Conservation (phyloP, 1,140 invertebrate species). For the Ceratosolen solmsi region DNA sequence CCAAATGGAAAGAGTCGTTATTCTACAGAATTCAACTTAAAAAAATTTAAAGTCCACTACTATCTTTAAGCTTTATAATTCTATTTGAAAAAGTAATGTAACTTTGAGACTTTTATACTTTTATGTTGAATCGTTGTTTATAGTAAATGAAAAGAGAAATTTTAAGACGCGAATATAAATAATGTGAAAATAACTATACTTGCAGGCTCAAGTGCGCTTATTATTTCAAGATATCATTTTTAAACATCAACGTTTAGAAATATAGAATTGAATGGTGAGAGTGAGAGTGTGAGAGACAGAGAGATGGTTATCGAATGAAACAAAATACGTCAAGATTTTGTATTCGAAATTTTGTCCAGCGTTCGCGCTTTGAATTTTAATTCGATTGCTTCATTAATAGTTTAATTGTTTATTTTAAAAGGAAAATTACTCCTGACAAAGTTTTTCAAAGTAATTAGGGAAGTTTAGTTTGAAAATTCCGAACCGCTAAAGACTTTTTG, state of each 20-base stretch:
- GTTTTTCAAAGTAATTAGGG: constrained; percentile 4
- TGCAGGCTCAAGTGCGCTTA: constrained; percentile 3
- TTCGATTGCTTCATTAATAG: background rate
- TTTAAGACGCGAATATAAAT: background rate
- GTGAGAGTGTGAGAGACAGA: background rate
- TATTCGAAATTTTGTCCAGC: background rate
- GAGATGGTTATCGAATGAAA: background rate
- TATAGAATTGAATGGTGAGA: background rate
- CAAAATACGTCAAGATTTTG: background rate
- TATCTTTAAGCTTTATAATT: no score
- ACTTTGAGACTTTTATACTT: background rate
- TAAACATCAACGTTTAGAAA: background rate
- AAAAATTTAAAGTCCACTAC: no score
- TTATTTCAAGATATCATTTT: background rate
- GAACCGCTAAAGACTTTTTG: background rate
- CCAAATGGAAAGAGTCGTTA: no score
- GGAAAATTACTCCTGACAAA: background rate
- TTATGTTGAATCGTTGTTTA: background rate
- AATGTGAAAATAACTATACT: background rate
- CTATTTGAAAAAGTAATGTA: constrained; percentile 17
- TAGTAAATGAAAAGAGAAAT: background rate
- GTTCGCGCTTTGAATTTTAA: background rate
- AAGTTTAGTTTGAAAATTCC: background rate
- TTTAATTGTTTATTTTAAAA: constrained; percentile 14
- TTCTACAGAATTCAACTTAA: no score